Conservation (phyloP, 2,797 vertebrate genomes). For the Melanotaenia nigrans region DNA sequence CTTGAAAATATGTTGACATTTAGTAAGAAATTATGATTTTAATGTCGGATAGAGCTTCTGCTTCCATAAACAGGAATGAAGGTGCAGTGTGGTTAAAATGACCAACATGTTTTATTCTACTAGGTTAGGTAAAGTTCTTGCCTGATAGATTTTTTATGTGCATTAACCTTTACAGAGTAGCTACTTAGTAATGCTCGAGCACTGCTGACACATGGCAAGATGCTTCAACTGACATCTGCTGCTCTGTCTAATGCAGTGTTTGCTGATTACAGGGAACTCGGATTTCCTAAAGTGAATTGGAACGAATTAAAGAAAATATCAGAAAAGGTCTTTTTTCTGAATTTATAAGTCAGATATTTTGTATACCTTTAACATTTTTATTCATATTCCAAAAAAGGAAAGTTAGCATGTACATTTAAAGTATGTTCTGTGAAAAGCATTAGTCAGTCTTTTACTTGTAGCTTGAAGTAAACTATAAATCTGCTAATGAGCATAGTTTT, state of each 20-base stretch:
- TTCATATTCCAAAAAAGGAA: no score
- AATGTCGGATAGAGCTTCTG: background rate
- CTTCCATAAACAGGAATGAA: background rate
- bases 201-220: background rate
- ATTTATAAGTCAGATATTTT: background rate
- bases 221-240: background rate
- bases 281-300: background rate
- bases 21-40: background rate
- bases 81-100: background rate
- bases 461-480: background rate
- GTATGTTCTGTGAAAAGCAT: no score
- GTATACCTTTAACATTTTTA: background rate
- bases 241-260: background rate
- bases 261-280: background rate
- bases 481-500: background rate
- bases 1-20: background rate
- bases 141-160: background rate
- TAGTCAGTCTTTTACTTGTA: no score
- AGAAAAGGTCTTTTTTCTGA: background rate
- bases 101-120: background rate
- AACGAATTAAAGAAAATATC: background rate
- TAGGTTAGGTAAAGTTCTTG: background rate
- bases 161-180: background rate
- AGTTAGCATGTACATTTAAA: no score
- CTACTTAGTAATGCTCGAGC: background rate